Base-by-base conservation (phyloP, 2,113 vertebrate genomes). In the Heterochromis multidens region DNA sequence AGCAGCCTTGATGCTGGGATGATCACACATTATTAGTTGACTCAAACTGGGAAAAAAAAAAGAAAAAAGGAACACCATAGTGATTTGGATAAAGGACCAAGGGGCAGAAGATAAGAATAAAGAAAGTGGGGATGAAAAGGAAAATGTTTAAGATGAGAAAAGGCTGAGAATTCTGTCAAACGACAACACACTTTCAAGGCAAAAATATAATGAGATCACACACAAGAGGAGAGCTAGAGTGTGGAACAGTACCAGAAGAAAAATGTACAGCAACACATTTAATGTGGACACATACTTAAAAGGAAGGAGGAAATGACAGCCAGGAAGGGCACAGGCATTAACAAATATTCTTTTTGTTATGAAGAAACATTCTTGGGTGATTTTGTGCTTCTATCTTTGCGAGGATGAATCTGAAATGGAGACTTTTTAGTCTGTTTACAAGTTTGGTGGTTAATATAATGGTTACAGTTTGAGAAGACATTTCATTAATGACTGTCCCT, bases 11-110 rank as follows among this genome's bases (percentile, higher is more conserved):
- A 93, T 93, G 95, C 87, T 77, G 86, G 95, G 92, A 94, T 94
- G 96, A 96, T 97, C 95, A 93, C 95, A 95, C 93, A 89, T 96
- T 95, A 97, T 96, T 95, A 95, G 95, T 93, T 93, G 94, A 90
- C 95, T 97, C 92, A 95, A 95, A 96, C 91, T 62, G 82, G 86
- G 56, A 79, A 92, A 94, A 95, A 82, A 81, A 65, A 33, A 80
- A 61, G 37, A 43, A 81, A 43, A 54, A 76, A 58, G n/a, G 33
- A 58, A 87, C 49, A 84, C 29, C 56, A 33, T 3, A 61, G 82
- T 29, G 80, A 91, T 88, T 90, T 85, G 58, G 78, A 81, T 86
- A 70, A 92, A 88, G 80, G 29, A 49, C 33, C 12, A 65, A 76
- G 33, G 40, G 49, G 60, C 12, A 46, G 17, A 83, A 52, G 61